Percentiles rank a stretch among this genome's conserved stretches.
These are phyloP conservation scores for Ceyx cyanopectus DNA, from an alignment of 2,113 vertebrate species.

Conservation along the genomic window DNA sequence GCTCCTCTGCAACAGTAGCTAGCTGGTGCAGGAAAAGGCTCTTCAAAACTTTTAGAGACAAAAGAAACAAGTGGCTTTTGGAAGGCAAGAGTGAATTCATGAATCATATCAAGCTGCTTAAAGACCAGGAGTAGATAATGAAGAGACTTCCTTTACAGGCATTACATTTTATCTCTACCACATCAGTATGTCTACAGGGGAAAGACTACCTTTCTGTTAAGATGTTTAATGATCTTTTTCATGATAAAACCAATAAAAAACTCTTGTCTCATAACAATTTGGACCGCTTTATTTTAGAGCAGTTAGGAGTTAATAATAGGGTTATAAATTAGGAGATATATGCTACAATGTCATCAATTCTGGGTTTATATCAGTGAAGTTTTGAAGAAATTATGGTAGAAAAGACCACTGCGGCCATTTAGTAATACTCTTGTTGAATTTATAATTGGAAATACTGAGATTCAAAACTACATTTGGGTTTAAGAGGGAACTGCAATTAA, in stretches of 20 bases:
- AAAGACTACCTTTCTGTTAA: neutral
- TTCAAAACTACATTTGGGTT: neutral
- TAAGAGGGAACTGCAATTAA: neutral
- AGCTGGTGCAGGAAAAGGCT: neutral
- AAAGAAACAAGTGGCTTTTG: neutral
- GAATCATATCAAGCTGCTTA: neutral
- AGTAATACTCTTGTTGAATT: neutral
- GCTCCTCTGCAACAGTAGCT: neutral
- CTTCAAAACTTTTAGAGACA: neutral
- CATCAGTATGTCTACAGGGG: neutral
- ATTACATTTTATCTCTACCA: neutral
- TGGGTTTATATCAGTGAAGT: neutral
- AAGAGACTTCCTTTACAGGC: neutral
- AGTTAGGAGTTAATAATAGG: neutral
- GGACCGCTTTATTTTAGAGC: neutral
- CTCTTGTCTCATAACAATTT: neutral
- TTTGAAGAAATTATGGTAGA: neutral
- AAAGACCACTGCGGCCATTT: neutral
- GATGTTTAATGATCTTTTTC: neutral
- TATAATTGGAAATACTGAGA: neutral
- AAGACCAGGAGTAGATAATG: neutral
- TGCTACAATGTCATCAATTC: neutral
- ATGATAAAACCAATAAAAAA: neutral
- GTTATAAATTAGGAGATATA: neutral
- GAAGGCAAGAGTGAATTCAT: neutral